These are phyloP conservation scores for Chunga burmeisteri DNA, from an alignment of 2,113 vertebrate species.

Conservation along the genomic window DNA sequence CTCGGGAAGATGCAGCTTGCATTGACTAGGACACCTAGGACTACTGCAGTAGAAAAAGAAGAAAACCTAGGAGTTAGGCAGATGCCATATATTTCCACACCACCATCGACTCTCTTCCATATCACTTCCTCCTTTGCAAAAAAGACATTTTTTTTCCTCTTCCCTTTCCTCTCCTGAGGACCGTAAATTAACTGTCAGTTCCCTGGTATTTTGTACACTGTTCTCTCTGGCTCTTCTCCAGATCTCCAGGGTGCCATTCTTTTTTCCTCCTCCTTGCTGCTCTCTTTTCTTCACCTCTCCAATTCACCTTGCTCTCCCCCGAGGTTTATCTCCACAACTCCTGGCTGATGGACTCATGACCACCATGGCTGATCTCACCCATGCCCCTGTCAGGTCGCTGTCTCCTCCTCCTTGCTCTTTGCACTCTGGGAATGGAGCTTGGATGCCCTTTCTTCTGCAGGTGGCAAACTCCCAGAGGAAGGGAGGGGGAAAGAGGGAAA, in stretches of 20 bases:
- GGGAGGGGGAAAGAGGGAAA: neutral
- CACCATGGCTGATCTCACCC: slow-evolving; percentile 1
- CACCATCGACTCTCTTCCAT: neutral
- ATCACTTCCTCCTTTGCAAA: neutral
- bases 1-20: fast-evolving
- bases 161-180: neutral
- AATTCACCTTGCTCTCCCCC: neutral
- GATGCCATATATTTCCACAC: neutral
- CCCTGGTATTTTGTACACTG: neutral
- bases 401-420: neutral
- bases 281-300: neutral
- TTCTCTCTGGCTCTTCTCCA: slow-evolving; percentile 34
- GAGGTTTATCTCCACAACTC: neutral
- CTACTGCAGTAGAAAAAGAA: neutral
- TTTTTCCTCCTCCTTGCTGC: neutral
- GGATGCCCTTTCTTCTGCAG: neutral
- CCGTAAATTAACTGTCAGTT: slow-evolving; percentile 32
- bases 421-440: neutral
- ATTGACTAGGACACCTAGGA: neutral
- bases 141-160: neutral
- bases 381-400: fast-evolving
- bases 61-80: neutral
- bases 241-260: slow-evolving; percentile 6
- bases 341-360: neutral
- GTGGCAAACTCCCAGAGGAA: neutral